Percentiles rank a stretch among this genome's conserved stretches.
These are phyloP conservation scores for Phalloptychus januarius DNA, from an alignment of 2,797 vertebrate genomes.

Conservation along the genomic window DNA sequence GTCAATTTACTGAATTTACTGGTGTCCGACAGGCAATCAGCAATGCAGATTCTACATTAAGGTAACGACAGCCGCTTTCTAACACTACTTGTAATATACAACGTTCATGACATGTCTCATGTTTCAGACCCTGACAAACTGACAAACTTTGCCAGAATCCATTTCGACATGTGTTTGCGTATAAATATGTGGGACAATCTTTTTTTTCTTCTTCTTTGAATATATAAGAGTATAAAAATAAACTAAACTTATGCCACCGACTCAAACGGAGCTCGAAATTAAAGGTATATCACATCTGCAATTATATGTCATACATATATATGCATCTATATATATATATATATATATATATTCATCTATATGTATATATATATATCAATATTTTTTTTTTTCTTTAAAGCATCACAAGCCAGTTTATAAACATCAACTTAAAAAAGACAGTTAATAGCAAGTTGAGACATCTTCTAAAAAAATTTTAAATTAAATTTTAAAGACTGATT, in stretches of 20 bases:
- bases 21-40: constrained; percentile 55
- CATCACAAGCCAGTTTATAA: constrained; percentile 75
- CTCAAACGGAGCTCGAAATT: constrained; percentile 75
- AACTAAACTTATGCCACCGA: constrained; percentile 76
- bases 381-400: constrained; percentile 52
- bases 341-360: constrained; percentile 23
- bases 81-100: constrained; percentile 76
- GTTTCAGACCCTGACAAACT: constrained; percentile 83
- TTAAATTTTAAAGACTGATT: constrained; percentile 55
- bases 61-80: constrained; percentile 72
- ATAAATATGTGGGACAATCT: constrained; percentile 68
- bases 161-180: constrained; percentile 69
- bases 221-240: constrained; percentile 84
- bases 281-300: constrained; percentile 77
- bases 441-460: constrained; percentile 60
- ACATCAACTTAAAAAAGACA: constrained; percentile 68
- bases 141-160: constrained; percentile 77
- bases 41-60: constrained; percentile 75
- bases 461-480: constrained; percentile 39
- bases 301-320: constrained; percentile 45
- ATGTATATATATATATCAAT: too few species aligned
- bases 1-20: constrained; percentile 66
- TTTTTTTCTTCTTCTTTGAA: constrained; percentile 53
- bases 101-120: constrained; percentile 76
- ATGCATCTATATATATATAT: constrained; percentile 49